Percentiles rank a stretch among this genome's conserved stretches.
phyloP scores from a whole-genome alignment of 30 jellyfish, hydroid and myxozoan genomes.

The Aurelia aurita complex sp. Pacific region DNA sequence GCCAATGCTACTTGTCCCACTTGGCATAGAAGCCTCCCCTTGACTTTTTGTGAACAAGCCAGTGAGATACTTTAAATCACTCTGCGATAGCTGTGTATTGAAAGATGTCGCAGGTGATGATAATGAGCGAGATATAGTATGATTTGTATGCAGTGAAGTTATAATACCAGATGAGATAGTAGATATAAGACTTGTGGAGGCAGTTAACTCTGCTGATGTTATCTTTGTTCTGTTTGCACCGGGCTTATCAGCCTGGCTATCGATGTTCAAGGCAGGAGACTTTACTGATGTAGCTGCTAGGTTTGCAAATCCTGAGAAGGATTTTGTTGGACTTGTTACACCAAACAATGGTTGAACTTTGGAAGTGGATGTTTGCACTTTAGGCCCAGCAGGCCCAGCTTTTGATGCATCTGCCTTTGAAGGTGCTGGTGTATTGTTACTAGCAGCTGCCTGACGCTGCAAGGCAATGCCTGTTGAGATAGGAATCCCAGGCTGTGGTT shows the following conservation, averaged over 20 bases:
- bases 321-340: not conserved
- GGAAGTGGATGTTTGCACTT: not conserved
- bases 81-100: constrained; percentile 47
- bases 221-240: not conserved
- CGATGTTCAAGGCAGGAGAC: not conserved
- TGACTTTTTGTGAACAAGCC: constrained; percentile 46
- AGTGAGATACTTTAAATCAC: constrained; percentile 50
- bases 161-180: too few relatives aligned
- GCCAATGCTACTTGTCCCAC: too few relatives aligned
- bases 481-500: not conserved
- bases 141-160: not conserved
- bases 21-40: not conserved
- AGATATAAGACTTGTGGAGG: not conserved
- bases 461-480: constrained; percentile 10
- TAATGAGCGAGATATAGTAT: not conserved
- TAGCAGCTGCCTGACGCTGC: not conserved
- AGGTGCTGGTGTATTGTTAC: not conserved
- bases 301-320: not conserved
- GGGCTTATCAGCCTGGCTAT: too few relatives aligned
- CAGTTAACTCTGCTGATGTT: not conserved
- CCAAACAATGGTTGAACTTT: not conserved
- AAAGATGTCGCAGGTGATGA: constrained; percentile 12
- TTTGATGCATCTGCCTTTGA: not conserved
- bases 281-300: not conserved
- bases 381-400: not conserved